Percentiles rank a stretch among this genome's conserved stretches.
Evolutionary conservation across 1,140 invertebrate genomes (phyloP).

Genomic region (Himalopsyche phryganea): DNA sequence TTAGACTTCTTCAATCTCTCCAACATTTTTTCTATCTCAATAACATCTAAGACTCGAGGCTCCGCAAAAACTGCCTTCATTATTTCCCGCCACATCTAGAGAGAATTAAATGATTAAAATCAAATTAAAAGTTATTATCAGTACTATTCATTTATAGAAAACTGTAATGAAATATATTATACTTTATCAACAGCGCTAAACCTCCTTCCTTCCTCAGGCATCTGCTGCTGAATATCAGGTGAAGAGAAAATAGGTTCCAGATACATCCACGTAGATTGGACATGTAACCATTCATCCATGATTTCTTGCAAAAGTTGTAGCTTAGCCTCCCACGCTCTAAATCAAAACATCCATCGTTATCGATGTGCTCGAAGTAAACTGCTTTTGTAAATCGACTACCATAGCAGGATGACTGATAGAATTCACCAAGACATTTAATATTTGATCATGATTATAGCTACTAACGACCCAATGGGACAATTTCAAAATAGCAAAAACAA

Average conservation of each 20-base stretch:
- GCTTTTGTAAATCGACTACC: no score
- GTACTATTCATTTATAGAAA: no score
- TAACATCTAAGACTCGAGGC: conserved; percentile 77
- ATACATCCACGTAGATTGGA: conserved; percentile 96
- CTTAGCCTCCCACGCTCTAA: conserved; percentile 75
- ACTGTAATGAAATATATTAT: conserved; percentile 11
- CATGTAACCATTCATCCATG: conserved; percentile 93
- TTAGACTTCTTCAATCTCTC: conserved; percentile 89
- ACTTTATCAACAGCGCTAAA: conserved; percentile 90
- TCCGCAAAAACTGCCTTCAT: conserved; percentile 82
- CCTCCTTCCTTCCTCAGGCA: conserved; percentile 84
- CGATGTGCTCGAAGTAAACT: no score
- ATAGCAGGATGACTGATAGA: no score
- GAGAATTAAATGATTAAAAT: conserved; percentile 11
- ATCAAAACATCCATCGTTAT: neutral
- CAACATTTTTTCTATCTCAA: conserved; percentile 90
- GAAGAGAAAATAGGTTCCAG: conserved; percentile 97
- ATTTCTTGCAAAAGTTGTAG: conserved; percentile 82
- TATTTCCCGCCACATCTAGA: conserved; percentile 84
- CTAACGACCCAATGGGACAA: no score
- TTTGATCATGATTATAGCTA: no score
- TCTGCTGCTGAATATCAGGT: conserved; percentile 94
- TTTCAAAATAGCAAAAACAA: no score
- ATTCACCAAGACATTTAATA: no score
- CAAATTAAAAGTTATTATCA: no score